Evolutionary conservation across 2,113 vertebrate species (phyloP).

Genomic region (Beaufortia kweichowensis): DNA sequence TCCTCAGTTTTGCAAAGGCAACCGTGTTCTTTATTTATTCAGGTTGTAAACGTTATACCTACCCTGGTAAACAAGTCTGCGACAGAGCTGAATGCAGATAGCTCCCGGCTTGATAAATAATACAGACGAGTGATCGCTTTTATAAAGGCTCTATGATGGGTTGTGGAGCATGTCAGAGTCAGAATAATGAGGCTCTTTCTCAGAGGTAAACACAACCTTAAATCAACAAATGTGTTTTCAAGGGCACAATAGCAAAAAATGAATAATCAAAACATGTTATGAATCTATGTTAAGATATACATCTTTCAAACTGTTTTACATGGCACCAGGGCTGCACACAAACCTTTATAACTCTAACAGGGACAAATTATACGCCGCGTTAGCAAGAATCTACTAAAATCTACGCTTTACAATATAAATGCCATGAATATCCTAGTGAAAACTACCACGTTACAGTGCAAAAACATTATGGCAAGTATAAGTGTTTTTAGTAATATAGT

Average conservation of each 20-base stretch:
- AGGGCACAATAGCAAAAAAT: background rate
- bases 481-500: no score
- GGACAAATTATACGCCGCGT: background rate
- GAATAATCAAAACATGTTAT: background rate
- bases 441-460: no score
- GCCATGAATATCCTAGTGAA: no score
- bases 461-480: no score
- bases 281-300: background rate
- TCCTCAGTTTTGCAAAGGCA: constrained; percentile 2
- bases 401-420: no score
- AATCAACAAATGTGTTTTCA: constrained; percentile 28
- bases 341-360: constrained; percentile 6
- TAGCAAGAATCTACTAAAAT: no score
- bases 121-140: constrained; percentile 48
- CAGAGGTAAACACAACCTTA: constrained; percentile 27
- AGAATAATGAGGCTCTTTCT: background rate
- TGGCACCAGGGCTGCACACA: background rate
- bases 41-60: constrained; percentile 36
- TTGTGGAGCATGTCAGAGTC: constrained; percentile 27
- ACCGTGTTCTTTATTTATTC: constrained; percentile 32
- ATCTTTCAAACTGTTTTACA: background rate
- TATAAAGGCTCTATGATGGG: constrained; percentile 38
- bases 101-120: constrained; percentile 44
- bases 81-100: constrained; percentile 36
- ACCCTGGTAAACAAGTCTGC: constrained; percentile 31